phyloP scores from a whole-genome alignment of 2,797 vertebrate genomes.

The Artibeus jamaicensis region DNA sequence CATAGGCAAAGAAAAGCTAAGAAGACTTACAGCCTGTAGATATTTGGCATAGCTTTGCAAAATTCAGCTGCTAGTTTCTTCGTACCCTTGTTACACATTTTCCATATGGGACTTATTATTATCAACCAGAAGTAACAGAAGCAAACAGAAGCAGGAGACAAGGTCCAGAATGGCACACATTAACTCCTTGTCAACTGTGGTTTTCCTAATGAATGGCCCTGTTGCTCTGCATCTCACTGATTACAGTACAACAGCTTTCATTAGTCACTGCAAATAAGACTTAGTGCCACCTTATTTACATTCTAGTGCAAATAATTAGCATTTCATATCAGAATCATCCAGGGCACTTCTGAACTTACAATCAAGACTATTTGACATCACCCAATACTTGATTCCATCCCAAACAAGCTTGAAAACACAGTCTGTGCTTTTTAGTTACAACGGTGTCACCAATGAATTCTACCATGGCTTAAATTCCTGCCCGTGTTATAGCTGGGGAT shows the following conservation, averaged over 20 bases:
- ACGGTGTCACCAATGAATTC: slow-evolving; percentile 64
- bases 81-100: slow-evolving; percentile 58
- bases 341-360: slow-evolving; percentile 75
- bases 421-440: slow-evolving; percentile 62
- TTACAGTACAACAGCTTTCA: slow-evolving; percentile 86
- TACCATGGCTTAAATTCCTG: slow-evolving; percentile 73
- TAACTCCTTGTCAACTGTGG: slow-evolving; percentile 80
- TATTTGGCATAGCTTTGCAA: slow-evolving; percentile 64
- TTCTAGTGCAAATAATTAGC: slow-evolving; percentile 83
- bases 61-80: slow-evolving; percentile 65
- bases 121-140: slow-evolving; percentile 69
- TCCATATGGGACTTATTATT: slow-evolving; percentile 75
- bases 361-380: slow-evolving; percentile 74
- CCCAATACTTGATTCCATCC: slow-evolving; percentile 65
- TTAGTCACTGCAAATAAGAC: slow-evolving; percentile 86
- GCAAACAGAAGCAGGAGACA: slow-evolving; percentile 70
- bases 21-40: slow-evolving; percentile 51
- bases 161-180: slow-evolving; percentile 72
- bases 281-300: slow-evolving; percentile 84
- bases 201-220: slow-evolving; percentile 85
- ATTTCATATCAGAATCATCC: slow-evolving; percentile 76
- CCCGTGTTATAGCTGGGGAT: slow-evolving; percentile 69
- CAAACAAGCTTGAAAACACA: slow-evolving; percentile 59
- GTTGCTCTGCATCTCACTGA: slow-evolving; percentile 84
- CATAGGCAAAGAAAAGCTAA: slow-evolving; percentile 72